Evolutionary conservation across 2,113 vertebrate genomes (phyloP).

Genomic region (Hylia prasina): DNA sequence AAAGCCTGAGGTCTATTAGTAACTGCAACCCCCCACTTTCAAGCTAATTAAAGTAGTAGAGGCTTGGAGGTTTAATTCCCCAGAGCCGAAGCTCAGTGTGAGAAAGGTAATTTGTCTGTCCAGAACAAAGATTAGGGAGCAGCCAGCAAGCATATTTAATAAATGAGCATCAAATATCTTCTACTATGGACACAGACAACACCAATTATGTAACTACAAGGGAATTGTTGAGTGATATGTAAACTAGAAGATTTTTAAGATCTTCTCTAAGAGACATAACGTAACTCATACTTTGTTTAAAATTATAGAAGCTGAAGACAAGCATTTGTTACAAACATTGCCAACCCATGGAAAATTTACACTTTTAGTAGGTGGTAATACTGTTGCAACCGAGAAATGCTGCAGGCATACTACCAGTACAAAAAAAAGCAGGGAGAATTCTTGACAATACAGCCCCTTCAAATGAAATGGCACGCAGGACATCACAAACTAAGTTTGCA

Average conservation of each 20-base stretch:
- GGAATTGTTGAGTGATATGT: constrained; percentile 63
- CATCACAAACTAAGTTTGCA: background rate
- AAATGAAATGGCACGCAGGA: background rate
- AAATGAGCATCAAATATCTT: constrained; percentile 94
- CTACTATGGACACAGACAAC: constrained; percentile 78
- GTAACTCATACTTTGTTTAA: constrained; percentile 61
- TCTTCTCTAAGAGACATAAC: constrained; percentile 1
- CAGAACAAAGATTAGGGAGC: constrained; percentile 97
- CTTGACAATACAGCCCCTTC: background rate
- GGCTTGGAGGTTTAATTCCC: constrained; percentile 93
- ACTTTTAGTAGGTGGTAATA: background rate
- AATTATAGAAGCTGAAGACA: constrained; percentile 21
- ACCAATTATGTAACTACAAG: constrained; percentile 86
- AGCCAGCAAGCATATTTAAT: constrained; percentile 93
- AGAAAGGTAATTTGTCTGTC: constrained; percentile 99
- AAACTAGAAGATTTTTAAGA: constrained; percentile 65
- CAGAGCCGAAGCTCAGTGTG: constrained; percentile 89
- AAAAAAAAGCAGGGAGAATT: background rate
- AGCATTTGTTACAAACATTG: background rate
- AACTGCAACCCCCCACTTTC: constrained; percentile 92
- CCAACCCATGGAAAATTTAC: background rate
- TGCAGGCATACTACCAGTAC: background rate
- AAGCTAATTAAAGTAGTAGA: constrained; percentile 99
- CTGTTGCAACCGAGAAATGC: background rate
- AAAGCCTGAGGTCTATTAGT: constrained; percentile 91